Evolutionary conservation across 2,888 invertebrate genomes (phyloP).

Genomic region (Drosophila anomalata): DNA sequence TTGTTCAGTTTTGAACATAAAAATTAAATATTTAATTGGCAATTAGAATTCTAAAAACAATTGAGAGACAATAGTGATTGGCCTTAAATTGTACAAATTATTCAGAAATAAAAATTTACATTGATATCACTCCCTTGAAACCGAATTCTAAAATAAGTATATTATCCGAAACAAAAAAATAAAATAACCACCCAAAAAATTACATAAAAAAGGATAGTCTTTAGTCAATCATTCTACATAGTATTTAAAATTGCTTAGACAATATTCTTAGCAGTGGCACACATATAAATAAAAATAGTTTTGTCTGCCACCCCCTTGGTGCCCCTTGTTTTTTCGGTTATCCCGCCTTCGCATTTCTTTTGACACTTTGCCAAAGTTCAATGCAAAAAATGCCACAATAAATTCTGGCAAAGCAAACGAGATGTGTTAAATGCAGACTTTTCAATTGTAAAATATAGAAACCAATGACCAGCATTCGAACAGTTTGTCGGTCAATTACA

Average conservation of each 20-base stretch:
- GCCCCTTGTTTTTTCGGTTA: constrained; percentile 16
- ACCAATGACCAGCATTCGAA: not conserved
- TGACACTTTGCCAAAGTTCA: constrained; percentile 81
- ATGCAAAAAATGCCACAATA: constrained; percentile 60
- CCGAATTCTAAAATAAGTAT: no score
- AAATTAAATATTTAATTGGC: not conserved
- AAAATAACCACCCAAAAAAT: no score
- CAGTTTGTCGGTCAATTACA: constrained; percentile 19
- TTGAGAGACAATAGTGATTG: no score
- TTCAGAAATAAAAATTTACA: no score
- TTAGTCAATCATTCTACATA: not conserved
- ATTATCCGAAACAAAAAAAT: no score
- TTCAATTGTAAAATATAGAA: constrained; percentile 12
- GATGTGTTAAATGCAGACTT: constrained; percentile 37
- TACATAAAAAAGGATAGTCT: not conserved
- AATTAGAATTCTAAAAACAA: not conserved
- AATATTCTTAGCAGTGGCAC: constrained; percentile 41
- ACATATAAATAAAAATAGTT: constrained; percentile 41
- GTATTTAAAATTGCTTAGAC: constrained; percentile 13
- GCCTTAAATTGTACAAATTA: no score
- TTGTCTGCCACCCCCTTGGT: constrained; percentile 18
- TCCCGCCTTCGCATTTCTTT: constrained; percentile 42
- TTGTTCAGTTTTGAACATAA: not conserved
- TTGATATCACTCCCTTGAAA: no score
- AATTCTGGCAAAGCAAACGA: constrained; percentile 22